Evolutionary conservation across 2,888 invertebrate species (phyloP).

Genomic region (Ennomos fuscantarius): DNA sequence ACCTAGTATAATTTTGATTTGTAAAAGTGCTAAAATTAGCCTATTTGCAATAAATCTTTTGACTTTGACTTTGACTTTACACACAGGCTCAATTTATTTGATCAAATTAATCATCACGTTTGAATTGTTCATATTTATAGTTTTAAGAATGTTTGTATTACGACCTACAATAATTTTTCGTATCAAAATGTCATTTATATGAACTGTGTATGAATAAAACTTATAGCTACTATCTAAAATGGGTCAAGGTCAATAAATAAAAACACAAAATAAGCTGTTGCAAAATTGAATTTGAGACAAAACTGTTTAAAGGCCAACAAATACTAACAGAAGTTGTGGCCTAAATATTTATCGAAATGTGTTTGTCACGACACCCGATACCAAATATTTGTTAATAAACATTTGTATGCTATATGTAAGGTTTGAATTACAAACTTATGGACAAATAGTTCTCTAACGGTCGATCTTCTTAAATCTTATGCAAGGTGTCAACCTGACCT

Average conservation of each 20-base stretch:
- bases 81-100: too few relatives aligned
- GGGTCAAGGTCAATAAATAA: slow-evolving; percentile 31
- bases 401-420: slow-evolving; percentile 4
- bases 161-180: too few relatives aligned
- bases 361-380: slow-evolving; percentile 27
- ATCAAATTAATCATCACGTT: slow-evolving; percentile 1
- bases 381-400: slow-evolving; percentile 14
- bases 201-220: too few relatives aligned
- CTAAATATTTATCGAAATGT: slow-evolving; percentile 24
- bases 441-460: slow-evolving; percentile 15
- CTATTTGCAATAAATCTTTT: too few relatives aligned
- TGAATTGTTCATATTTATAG: too few relatives aligned
- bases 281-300: slow-evolving; percentile 6
- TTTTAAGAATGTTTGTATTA: too few relatives aligned
- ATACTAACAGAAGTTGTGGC: slow-evolving; percentile 22
- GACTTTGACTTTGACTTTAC: too few relatives aligned
- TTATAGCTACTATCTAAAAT: slow-evolving; percentile 6
- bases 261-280: slow-evolving; percentile 3
- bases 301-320: slow-evolving; percentile 17
- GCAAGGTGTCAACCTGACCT: slow-evolving; percentile 15
- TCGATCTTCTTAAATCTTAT: slow-evolving; percentile 7
- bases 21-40: too few relatives aligned
- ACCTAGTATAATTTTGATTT: too few relatives aligned
- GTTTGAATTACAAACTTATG: slow-evolving; percentile 1
- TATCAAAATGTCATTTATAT: too few relatives aligned